Evolutionary conservation across 2,888 invertebrate genomes (phyloP), one percentile per base, ranked within the genome.

Genomic region (Ophioninae sp.): DNA sequence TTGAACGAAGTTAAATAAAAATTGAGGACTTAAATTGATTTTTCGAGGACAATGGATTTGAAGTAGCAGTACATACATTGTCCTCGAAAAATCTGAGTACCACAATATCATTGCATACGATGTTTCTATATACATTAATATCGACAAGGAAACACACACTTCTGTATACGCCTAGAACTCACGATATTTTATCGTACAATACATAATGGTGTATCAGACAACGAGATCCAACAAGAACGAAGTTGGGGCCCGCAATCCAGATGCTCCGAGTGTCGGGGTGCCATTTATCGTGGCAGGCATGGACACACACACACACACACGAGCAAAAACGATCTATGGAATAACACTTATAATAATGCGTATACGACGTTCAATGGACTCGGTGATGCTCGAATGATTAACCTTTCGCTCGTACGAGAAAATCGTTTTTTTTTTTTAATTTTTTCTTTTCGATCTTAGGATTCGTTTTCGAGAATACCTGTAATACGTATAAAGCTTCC

Each of bases 381-480:
- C 64, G 50, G 57, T 23, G 81, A 81, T 70, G 70, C 81, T 78
- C 74, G 61, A 74, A 78, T 75, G 74, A 83, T 83, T 80, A 77
- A 80, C 77, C n/a, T 67, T 13, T 75, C 57, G 17, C 39, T 56
- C 6, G 20, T 68, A n/a, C 23, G 23, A 39, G 39, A n/a, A 23
- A 50, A 30, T 23, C 7, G 6, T 62, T 72, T 39, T 72, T n/a
- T 30, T 57, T 70, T 57, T 30, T 2, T 30, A 2, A 57, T 21
- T 57, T 20, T 6, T 21, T 30, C 20, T 39, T 41, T n/a, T 30
- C 30, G 6, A 21, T 67, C 21, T 30, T 44, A 41, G 44, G 50
- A 50, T 50, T 50, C 50, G 50, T 6, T 10, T 50, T 50, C 3
- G 50, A 17, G 50, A 50, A 10, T 50, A 50, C 17, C 50, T 13